These are phyloP conservation scores for Pitta sordida DNA, from an alignment of 2,113 vertebrate genomes.

Conservation along the genomic window DNA sequence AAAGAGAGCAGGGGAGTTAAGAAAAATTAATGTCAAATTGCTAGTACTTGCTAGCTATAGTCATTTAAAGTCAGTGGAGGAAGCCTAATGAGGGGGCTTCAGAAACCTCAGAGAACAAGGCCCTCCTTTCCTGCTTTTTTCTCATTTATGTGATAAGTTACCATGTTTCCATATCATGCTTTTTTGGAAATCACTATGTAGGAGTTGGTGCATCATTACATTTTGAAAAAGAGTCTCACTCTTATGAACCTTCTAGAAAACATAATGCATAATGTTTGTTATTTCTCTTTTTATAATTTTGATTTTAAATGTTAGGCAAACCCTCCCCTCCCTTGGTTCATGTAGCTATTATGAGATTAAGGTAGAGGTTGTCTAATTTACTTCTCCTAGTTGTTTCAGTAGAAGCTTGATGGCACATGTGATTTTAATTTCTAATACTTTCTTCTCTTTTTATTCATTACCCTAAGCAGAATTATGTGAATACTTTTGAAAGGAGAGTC, in stretches of 20 bases:
- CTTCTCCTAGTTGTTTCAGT: neutral
- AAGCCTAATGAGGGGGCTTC: neutral
- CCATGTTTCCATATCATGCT: neutral
- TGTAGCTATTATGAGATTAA: conserved; percentile 7
- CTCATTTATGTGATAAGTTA: neutral
- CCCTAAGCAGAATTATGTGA: neutral
- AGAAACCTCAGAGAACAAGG: neutral
- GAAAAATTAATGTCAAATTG: neutral
- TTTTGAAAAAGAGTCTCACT: neutral
- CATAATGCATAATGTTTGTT: neutral
- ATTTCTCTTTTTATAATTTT: neutral
- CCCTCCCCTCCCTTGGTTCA: neutral
- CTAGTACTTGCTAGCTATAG: neutral
- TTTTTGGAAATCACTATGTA: neutral
- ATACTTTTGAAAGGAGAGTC: neutral
- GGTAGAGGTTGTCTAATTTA: neutral
- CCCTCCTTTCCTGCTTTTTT: neutral
- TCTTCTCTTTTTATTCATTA: conserved; percentile 22
- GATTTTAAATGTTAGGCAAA: neutral
- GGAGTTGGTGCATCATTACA: neutral
- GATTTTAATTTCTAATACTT: conserved; percentile 44
- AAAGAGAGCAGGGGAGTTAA: neutral
- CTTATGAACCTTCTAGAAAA: neutral
- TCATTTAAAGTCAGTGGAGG: neutral
- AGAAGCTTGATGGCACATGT: neutral